Evolutionary conservation across 2,888 invertebrate genomes (phyloP).

Genomic region (Argynnis bischoffii): DNA sequence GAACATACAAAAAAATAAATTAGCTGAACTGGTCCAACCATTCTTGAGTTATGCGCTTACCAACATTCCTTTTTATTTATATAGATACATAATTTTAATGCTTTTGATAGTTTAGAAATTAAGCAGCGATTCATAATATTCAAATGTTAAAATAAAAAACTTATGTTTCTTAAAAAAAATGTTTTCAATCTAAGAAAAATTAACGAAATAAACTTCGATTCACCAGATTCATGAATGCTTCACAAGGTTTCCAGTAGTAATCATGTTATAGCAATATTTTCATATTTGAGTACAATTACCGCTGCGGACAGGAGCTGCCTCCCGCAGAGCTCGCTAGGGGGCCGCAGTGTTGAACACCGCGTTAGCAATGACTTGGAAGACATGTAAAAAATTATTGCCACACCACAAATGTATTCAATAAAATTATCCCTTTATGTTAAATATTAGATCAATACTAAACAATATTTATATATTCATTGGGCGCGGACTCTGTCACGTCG

Average conservation of each 20-base stretch:
- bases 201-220: background rate
- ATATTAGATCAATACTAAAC: background rate
- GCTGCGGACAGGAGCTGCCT: slow-evolving; percentile 65
- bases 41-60: no score
- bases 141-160: no score
- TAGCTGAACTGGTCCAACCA: no score
- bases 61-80: no score
- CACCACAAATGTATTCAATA: slow-evolving; percentile 2
- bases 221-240: slow-evolving; percentile 28
- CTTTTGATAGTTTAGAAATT: no score
- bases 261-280: slow-evolving; percentile 63
- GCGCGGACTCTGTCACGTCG: no score
- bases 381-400: slow-evolving; percentile 14
- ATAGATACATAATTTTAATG: no score
- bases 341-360: slow-evolving; percentile 38
- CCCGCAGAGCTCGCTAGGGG: slow-evolving; percentile 69
- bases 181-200: background rate
- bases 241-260: slow-evolving; percentile 48
- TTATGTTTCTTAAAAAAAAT: no score
- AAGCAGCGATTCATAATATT: no score
- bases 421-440: background rate
- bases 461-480: background rate
- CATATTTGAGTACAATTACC: slow-evolving; percentile 63
- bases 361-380: slow-evolving; percentile 20
- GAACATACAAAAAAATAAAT: no score